These are phyloP conservation scores for Aurelia coerulea DNA, from an alignment of 30 jellyfish, hydroid and myxozoan genomes.

Conservation along the genomic window DNA sequence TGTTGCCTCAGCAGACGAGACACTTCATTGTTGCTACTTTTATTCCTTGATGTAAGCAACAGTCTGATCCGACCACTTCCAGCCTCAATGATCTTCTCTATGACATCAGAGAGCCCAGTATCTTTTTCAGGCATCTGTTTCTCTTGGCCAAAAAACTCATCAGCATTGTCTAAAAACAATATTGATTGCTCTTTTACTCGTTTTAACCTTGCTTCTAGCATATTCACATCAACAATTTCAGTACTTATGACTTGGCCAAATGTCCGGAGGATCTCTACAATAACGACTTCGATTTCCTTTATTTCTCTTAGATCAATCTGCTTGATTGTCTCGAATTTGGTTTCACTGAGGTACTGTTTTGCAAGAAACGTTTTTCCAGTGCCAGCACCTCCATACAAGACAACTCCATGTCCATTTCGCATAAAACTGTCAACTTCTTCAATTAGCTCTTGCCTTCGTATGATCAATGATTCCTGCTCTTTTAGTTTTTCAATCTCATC, in stretches of 20 bases:
- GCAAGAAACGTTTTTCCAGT: constrained; percentile 48
- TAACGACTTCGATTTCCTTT: constrained; percentile 8
- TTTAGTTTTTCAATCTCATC: constrained; percentile 22
- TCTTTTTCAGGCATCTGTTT: not conserved
- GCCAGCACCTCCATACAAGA: constrained; percentile 45
- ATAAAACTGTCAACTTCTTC: constrained; percentile 5
- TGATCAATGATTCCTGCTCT: constrained; percentile 9
- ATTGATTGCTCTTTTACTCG: not conserved
- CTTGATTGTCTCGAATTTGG: constrained; percentile 1
- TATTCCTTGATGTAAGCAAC: constrained; percentile 35
- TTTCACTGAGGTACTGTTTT: constrained; percentile 24
- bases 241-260: constrained; percentile 28
- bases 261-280: constrained; percentile 7
- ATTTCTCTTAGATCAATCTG: constrained; percentile 47
- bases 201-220: not conserved
- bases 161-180: constrained; percentile 43
- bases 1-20: not conserved
- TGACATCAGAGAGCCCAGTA: constrained; percentile 1
- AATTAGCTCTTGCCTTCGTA: constrained; percentile 16
- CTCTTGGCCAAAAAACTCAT: constrained; percentile 7
- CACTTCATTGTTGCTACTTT: constrained; percentile 4
- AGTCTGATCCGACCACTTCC: constrained; percentile 36
- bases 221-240: not conserved
- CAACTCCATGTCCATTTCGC: constrained; percentile 42
- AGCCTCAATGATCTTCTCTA: constrained; percentile 15